Base-by-base conservation (phyloP, 2,888 invertebrate species). In the Zaprionus obscuricornis region DNA sequence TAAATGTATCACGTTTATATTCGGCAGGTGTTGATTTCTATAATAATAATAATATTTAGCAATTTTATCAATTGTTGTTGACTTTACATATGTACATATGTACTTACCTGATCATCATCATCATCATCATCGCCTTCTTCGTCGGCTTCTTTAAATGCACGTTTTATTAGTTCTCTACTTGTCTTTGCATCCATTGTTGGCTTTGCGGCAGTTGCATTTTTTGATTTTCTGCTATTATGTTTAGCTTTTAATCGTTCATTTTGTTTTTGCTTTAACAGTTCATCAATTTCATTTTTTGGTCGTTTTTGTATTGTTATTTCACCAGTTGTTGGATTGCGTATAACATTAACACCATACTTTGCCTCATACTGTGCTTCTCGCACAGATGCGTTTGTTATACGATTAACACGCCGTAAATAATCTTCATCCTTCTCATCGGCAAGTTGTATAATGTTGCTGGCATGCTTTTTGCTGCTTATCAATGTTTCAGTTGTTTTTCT, bases 401-500 rank as follows among this genome's bases (percentile, higher is more conserved):
- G 91, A 83, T 93, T 92, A 22, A 96, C 93, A 47, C 96, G 91
- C 10, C 92, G 88, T 42, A 95, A 90, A 87, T 95, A 96, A 4
- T 90, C 90, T n/a, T 91, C 88, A 8, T 92, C 92, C 0, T 91
- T 91, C 90, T 96, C 96, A 0, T 93, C 93, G 0, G 92, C 91
- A 54, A 91, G 85, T 87, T 93, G 93, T 60, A 91, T 91, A 63
- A 95, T 91, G 69, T 6, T 92, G 88, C 8, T 91, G 0, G 46
- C 10, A 88, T 86, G 92, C 91, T 73, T 92, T 88, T 36, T 91
- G 84, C 66, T 74, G 8, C 17, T 88, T 1, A 42, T 10, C 3
- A 13, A 8, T 6, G 16, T 10, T 3, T 7, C 87, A 64, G 84
- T 83, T 2, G 27, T 7, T 22, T 20, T 14, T 3, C 83, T 76